Evolutionary conservation across 2,888 invertebrate species (phyloP).

Genomic region (Ochlodes sylvanus): DNA sequence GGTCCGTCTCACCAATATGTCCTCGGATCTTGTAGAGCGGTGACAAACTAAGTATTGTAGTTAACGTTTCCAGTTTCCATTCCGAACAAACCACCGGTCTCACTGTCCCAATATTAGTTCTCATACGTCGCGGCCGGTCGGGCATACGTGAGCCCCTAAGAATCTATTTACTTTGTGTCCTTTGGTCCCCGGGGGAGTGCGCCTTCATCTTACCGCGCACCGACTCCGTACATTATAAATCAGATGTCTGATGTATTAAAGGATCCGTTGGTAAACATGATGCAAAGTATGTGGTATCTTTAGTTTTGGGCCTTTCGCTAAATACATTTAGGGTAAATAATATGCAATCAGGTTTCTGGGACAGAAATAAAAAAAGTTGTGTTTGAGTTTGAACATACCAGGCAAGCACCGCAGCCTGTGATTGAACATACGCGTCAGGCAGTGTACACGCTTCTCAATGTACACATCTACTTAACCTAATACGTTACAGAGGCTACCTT

Average conservation of each 20-base stretch:
- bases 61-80: neutral
- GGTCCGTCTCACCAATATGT: neutral
- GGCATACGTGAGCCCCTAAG: conserved; percentile 42
- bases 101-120: conserved; percentile 33
- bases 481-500: no score
- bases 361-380: no score
- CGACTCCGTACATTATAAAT: conserved; percentile 28
- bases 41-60: neutral
- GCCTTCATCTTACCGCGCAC: conserved; percentile 18
- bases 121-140: conserved; percentile 13
- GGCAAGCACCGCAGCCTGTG: no score
- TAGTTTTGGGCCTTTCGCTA: neutral
- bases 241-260: conserved; percentile 29
- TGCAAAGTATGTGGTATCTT: neutral
- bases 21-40: neutral
- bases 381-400: no score
- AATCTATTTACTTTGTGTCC: conserved; percentile 45
- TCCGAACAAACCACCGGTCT: conserved; percentile 12
- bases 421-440: no score
- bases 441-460: no score
- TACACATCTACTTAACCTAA: no score
- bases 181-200: conserved; percentile 36
- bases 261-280: neutral
- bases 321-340: no score
- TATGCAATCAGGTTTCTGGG: no score